phyloP scores from a whole-genome alignment of 2,113 vertebrate species.

The Xenotilapia flavipinnis region DNA sequence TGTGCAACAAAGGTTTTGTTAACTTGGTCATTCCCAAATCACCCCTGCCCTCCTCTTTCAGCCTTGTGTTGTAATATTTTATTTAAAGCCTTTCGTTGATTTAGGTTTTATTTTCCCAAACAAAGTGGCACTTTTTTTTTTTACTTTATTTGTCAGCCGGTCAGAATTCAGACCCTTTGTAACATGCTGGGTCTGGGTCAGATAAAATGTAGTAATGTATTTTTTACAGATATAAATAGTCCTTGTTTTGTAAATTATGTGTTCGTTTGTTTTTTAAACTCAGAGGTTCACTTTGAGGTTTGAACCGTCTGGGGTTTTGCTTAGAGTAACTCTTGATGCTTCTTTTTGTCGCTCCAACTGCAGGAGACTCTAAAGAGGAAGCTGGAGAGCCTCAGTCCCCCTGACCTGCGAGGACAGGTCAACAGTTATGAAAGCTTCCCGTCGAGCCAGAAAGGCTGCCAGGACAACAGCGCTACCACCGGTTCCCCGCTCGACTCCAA shows the following conservation, averaged over 20 bases:
- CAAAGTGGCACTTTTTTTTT: neutral
- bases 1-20: neutral
- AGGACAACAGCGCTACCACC: constrained; percentile 79
- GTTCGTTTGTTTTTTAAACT: neutral
- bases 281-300: neutral
- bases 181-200: neutral
- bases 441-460: constrained; percentile 82
- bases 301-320: constrained; percentile 10
- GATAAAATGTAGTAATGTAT: neutral
- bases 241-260: neutral
- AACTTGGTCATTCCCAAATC: neutral
- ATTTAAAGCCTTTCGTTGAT: neutral
- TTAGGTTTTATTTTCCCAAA: neutral
- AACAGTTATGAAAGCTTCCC: constrained; percentile 90
- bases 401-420: constrained; percentile 78
- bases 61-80: neutral
- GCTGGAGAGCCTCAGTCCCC: constrained; percentile 80
- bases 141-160: neutral
- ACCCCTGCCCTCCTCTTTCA: neutral
- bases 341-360: constrained; percentile 19
- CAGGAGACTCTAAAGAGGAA: constrained; percentile 93
- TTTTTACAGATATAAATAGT: neutral
- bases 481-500: constrained; percentile 84
- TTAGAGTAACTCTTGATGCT: neutral
- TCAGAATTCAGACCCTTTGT: neutral